A percentile compares a stretch with the other conserved stretches of the same genome.
Conservation (phyloP, 1,140 invertebrate genomes). For the Drosophila saltans region DNA sequence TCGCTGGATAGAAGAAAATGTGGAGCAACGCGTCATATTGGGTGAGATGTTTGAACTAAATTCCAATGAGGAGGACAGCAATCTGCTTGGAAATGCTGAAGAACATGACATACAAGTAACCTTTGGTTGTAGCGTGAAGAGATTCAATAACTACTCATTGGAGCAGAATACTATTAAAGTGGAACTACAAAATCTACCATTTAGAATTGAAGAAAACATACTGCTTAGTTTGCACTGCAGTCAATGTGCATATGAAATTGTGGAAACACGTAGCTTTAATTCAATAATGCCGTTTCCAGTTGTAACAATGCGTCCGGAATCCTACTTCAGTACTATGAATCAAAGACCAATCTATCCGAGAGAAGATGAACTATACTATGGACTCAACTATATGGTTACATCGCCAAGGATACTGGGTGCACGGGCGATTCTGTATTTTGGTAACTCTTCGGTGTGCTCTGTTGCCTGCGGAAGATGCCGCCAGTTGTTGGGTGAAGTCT, state of each 20-base stretch:
- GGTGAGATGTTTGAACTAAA: constrained; percentile 32
- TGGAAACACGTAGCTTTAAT: constrained; percentile 15
- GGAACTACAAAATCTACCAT: neutral
- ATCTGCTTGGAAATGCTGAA: neutral
- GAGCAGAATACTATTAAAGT: constrained; percentile 18
- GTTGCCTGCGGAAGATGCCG: constrained; percentile 42
- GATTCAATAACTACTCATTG: constrained; percentile 4
- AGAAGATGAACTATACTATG: constrained; percentile 39
- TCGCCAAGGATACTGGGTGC: constrained; percentile 3
- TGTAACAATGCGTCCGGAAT: constrained; percentile 19
- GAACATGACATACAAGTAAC: constrained; percentile 4
- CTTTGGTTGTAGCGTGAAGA: constrained; percentile 24
- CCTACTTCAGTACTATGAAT: constrained; percentile 23
- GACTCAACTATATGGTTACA: constrained; percentile 47
- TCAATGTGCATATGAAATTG: constrained; percentile 37
- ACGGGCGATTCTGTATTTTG: neutral
- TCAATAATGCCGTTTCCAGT: constrained; percentile 34
- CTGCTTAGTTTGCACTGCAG: constrained; percentile 36
- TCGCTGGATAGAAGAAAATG: constrained; percentile 31
- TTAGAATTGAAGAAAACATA: neutral
- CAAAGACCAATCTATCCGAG: neutral
- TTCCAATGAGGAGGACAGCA: neutral
- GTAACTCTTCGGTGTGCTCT: neutral
- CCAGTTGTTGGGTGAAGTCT: constrained; percentile 31
- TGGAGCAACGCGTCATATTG: constrained; percentile 42